Conservation (phyloP, 1,140 invertebrate genomes). For the Colletes latitarsis region DNA sequence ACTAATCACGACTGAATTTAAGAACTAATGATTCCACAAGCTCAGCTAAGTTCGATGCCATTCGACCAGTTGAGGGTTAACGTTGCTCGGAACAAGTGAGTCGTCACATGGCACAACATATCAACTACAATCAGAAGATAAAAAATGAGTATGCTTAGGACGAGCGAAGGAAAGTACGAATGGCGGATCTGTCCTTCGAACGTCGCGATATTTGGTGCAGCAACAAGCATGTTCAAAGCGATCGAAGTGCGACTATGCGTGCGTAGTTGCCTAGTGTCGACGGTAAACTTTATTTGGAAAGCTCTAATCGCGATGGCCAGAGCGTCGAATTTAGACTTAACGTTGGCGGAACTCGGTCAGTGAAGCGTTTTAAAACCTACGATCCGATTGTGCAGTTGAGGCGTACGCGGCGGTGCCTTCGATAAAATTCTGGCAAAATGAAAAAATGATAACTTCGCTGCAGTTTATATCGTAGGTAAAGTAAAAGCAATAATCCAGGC, state of each 20-base stretch:
- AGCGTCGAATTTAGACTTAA: background rate
- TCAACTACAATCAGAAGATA: background rate
- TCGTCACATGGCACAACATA: background rate
- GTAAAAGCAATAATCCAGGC: constrained; percentile 41
- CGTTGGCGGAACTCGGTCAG: too few species aligned
- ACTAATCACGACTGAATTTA: too few species aligned
- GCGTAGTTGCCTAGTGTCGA: constrained; percentile 20
- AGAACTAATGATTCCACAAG: too few species aligned
- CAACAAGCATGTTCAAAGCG: constrained; percentile 11
- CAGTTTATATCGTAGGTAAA: constrained; percentile 33
- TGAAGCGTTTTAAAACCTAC: constrained; percentile 7
- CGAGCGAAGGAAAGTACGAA: background rate
- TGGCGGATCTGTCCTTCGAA: background rate
- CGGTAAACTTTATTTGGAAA: constrained; percentile 8
- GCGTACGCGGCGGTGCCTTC: constrained; percentile 50
- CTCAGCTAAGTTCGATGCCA: too few species aligned
- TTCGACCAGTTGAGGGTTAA: background rate
- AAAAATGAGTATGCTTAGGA: background rate
- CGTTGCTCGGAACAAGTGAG: background rate
- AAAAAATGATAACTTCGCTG: constrained; percentile 40
- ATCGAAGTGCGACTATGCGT: constrained; percentile 31
- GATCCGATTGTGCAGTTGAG: constrained; percentile 39
- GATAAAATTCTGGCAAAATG: constrained; percentile 20
- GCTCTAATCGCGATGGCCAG: constrained; percentile 17
- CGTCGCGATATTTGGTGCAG: background rate